Base-by-base conservation (phyloP, 2,797 vertebrate genomes). In the Pseudochaenichthys georgianus region DNA sequence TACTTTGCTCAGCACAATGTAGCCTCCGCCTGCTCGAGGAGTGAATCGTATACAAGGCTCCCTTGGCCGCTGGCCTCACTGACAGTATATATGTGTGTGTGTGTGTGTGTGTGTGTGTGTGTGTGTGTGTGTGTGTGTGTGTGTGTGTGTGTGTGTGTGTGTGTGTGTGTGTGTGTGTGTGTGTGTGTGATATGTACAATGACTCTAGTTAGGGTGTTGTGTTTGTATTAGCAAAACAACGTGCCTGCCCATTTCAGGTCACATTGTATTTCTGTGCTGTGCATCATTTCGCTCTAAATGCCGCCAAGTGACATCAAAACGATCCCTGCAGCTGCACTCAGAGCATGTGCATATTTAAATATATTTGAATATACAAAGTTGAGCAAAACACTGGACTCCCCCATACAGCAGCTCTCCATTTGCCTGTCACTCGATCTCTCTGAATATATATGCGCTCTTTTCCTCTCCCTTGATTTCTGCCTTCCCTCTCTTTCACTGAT, bases 351-450 rank as follows among this genome's bases (percentile, higher is more conserved):
- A 16, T 71, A 58, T 87, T 85, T 80, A 60, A 78, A 66, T 87
- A 48, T 19, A 84, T 90, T 85, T 88, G 75, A 84, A 88, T 92
- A 88, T 84, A 70, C 77, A 90, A 89, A 92, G 78, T 83, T 84
- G 73, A 47, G 68, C 75, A 88, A 87, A 93, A 51, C 31, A 31
- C 31, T 41, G 42, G 73, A 54, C 46, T 73, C 59, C 34, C 6
- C 34, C 28, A 41, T 47, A 16, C 17, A 19, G n/a, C 55, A 45
- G 50, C 31, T 21, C 13, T 15, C 2, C 45, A 13, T 53, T 64
- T 13, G 12, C 15, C 16, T 34, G 12, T 60, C 52, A 11, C 55
- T 45, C 67, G 12, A 19, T 51, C 42, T 58, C 54, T 74, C 60
- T 77, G 3, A 75, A 66, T 64, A 46, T 57, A 21, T 13, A 5